Base-by-base conservation (phyloP, 1,140 invertebrate species). In the Dysdera silvatica region DNA sequence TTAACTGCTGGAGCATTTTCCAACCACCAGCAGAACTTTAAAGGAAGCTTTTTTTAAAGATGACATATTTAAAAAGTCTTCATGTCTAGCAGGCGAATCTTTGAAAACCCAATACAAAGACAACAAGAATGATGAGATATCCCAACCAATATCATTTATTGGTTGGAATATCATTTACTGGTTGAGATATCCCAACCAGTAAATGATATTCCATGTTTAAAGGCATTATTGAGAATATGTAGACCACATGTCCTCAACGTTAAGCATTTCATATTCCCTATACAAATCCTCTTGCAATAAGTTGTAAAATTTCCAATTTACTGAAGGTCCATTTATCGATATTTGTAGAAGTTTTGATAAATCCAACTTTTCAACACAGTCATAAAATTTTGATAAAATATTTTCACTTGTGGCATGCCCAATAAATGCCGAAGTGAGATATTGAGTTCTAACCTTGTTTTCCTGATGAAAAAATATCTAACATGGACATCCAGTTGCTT, bases 291-390 rank as follows among this genome's bases (percentile, higher is more conserved):
- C 28, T 41, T 69, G 62, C 23, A 70, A 31, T 12, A 49, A 23
- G 37, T 68, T 43, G 61, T 43, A 67, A 59, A 71, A 69, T 47
- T 66, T 69, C 68, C 68, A 68, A 49, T 70, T 69, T n/a, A 61
- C 56, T 49, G 35, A 32, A 28, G 69, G 69, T 20, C 68, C 68
- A 68, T 69, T 64, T 68, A 69, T 71, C 20, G 68, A 69, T 20
- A 71, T 37, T 49, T 69, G 29, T 24, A 35, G 23, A 16, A 54
- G 2, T 6, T 54, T 54, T 35, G 52, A 3, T 33, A 54, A 24
- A 14, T 54, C 14, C 7, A 54, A 3, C 23, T 54, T 54, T 18
- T 33, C 2, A 24, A 23, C 16, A 35, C 16, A 16, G 1, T n/a
- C 23, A 7, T 23, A 12, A 7, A 54, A 20, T 2, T 31, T 20